A percentile compares a stretch with the other conserved stretches of the same genome.
These are phyloP conservation scores for Ramphastos sulfuratus DNA, from an alignment of 2,113 vertebrate species.

Conservation along the genomic window DNA sequence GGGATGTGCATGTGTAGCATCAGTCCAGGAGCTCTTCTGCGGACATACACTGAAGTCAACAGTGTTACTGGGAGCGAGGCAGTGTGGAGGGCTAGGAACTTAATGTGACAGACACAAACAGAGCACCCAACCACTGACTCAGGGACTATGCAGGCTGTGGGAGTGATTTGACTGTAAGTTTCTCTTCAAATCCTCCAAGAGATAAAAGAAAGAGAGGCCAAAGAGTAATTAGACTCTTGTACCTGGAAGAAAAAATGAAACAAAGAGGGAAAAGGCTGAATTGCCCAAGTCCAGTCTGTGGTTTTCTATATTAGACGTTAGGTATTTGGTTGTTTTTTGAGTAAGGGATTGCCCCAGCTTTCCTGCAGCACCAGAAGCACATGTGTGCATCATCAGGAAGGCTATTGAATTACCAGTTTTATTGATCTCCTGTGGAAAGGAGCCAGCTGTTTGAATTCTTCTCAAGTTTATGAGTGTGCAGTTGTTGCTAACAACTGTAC, in stretches of 20 bases:
- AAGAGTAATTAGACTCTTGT: background rate
- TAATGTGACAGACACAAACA: background rate
- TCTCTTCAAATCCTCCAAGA: background rate
- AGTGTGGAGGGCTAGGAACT: fast-evolving
- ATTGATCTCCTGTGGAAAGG: background rate
- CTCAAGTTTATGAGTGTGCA: fast-evolving
- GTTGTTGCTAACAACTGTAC: slow-evolving; percentile 8
- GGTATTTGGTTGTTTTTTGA: background rate
- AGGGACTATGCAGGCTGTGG: background rate
- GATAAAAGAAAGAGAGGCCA: background rate
- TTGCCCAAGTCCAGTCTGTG: background rate
- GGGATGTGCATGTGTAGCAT: background rate
- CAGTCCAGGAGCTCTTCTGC: background rate
- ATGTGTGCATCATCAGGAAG: background rate
- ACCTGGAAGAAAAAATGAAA: background rate
- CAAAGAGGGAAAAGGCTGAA: background rate
- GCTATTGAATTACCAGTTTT: background rate
- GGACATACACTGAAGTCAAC: fast-evolving
- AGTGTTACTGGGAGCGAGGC: background rate
- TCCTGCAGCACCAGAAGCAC: background rate
- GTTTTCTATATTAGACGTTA: background rate
- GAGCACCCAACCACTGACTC: background rate
- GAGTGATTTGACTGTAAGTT: background rate
- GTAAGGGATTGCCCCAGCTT: background rate
- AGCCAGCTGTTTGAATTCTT: slow-evolving; percentile 39